Conservation (phyloP, 2,888 invertebrate genomes). For the Coremacera marginata region DNA sequence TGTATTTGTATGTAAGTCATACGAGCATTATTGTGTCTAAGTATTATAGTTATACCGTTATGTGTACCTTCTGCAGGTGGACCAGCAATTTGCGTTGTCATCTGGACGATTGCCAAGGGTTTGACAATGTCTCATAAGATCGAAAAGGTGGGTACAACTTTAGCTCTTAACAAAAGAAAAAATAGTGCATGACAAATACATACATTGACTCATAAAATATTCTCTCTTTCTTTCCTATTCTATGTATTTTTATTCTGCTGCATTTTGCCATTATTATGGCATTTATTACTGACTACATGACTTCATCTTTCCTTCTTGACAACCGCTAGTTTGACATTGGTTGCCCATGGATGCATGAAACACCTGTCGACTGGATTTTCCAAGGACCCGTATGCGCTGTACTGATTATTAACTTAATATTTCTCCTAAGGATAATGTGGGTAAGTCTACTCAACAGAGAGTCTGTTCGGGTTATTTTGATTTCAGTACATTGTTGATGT, state of each 20-base stretch:
- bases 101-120: constrained; percentile 66
- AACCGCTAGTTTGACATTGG: constrained; percentile 70
- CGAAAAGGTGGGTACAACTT: constrained; percentile 55
- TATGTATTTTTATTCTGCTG: background rate
- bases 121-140: constrained; percentile 59
- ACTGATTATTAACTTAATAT: constrained; percentile 84
- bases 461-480: background rate
- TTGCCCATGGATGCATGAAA: constrained; percentile 86
- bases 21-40: background rate
- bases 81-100: constrained; percentile 65
- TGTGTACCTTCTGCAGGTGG: constrained; percentile 57
- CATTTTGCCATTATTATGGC: background rate
- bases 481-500: background rate
- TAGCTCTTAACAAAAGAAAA: background rate
- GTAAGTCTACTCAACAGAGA: constrained; percentile 71
- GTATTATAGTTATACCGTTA: background rate
- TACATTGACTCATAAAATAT: background rate
- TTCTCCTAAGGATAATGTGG: constrained; percentile 89
- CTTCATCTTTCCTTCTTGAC: background rate
- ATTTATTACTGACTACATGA: no score
- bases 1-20: no score
- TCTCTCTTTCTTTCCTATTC: constrained; percentile 3
- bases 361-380: constrained; percentile 88
- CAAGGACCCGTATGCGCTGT: constrained; percentile 87
- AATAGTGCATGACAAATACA: background rate